phyloP scores from a whole-genome alignment of 2,113 vertebrate species.

The Chrysochloris asiatica region DNA sequence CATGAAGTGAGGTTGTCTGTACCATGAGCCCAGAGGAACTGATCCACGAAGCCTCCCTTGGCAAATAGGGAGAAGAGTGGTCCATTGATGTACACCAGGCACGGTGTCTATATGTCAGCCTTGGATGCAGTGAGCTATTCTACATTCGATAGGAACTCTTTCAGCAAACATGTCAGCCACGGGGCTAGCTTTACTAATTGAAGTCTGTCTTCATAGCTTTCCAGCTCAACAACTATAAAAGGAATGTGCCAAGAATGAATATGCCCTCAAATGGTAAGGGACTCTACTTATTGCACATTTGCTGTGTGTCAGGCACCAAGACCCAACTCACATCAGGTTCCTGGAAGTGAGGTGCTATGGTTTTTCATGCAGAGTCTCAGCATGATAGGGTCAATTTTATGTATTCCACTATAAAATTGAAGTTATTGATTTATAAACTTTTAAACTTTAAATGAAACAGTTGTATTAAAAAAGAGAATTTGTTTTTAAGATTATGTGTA shows the following conservation, averaged over 20 bases:
- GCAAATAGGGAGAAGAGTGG: background rate
- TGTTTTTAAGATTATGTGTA: background rate
- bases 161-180: accelerated
- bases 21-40: accelerated
- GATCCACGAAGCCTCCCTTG: accelerated
- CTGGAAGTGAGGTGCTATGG: background rate
- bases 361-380: background rate
- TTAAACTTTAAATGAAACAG: background rate
- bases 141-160: accelerated
- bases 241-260: background rate
- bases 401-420: background rate
- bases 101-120: background rate
- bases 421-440: background rate
- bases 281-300: background rate
- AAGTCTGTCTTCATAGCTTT: background rate
- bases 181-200: background rate
- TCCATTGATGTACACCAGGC: accelerated
- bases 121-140: background rate
- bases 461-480: background rate
- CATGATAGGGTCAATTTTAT: background rate
- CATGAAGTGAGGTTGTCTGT: background rate
- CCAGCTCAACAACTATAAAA: background rate
- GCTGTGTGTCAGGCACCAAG: background rate
- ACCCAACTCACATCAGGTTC: background rate
- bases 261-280: background rate